Conservation (phyloP, 2,797 vertebrate species). For the Rhadinocentrus ornatus region DNA sequence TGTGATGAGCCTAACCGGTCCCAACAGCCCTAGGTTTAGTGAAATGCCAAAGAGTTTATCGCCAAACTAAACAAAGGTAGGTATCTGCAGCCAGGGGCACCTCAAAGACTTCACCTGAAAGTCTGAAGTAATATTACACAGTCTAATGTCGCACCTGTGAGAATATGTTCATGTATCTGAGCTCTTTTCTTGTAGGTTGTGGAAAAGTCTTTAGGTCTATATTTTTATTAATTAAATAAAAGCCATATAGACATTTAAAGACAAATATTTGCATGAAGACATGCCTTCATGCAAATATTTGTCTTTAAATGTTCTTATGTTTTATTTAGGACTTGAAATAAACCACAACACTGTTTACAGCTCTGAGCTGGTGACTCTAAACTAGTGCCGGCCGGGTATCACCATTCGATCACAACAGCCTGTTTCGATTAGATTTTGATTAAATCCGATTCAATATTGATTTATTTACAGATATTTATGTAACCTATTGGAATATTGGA, state of each 20-base stretch:
- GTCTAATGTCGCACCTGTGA: conserved; percentile 31
- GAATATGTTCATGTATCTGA: neutral
- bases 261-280: conserved; percentile 7
- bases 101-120: conserved; percentile 43
- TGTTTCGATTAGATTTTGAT: too few relatives aligned
- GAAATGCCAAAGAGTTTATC: conserved; percentile 69
- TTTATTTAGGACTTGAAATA: conserved; percentile 35
- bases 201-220: too few relatives aligned
- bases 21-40: conserved; percentile 64
- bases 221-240: too few relatives aligned
- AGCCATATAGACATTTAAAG: neutral
- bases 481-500: too few relatives aligned
- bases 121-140: conserved; percentile 30
- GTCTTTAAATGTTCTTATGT: conserved; percentile 28
- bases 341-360: conserved; percentile 48
- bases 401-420: neutral
- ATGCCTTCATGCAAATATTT: conserved; percentile 9
- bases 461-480: too few relatives aligned
- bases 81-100: conserved; percentile 43
- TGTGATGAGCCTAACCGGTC: conserved; percentile 19
- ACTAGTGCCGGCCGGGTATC: too few relatives aligned
- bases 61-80: conserved; percentile 69
- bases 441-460: too few relatives aligned
- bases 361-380: conserved; percentile 19
- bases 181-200: neutral